Conservation (phyloP, 1,140 invertebrate genomes). For the Drosophila sechellia region DNA sequence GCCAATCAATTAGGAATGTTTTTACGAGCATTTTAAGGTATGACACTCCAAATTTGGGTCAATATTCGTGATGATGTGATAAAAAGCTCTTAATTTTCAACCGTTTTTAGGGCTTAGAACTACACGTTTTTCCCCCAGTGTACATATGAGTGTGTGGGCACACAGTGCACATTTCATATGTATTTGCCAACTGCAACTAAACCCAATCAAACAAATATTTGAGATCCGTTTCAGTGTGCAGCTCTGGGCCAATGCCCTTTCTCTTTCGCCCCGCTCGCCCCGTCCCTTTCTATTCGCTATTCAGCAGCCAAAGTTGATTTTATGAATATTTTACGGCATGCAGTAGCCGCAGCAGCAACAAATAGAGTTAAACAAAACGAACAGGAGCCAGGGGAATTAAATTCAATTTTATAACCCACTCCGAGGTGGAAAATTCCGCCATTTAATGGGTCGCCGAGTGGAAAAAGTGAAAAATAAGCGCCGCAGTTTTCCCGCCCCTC, state of each 20-base stretch:
- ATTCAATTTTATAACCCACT: constrained; percentile 50
- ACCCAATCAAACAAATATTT: constrained; percentile 73
- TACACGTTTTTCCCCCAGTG: constrained; percentile 1
- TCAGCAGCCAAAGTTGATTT: constrained; percentile 42
- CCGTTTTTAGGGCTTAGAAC: neutral
- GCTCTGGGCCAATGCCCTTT: constrained; percentile 49
- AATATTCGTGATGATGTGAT: neutral
- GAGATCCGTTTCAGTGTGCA: constrained; percentile 63
- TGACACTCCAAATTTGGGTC: neutral
- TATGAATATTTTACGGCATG: constrained; percentile 55
- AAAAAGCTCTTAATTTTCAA: neutral
- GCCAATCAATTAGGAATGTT: neutral
- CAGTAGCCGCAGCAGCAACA: constrained; percentile 41
- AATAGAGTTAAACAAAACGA: constrained; percentile 13
- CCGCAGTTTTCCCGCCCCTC: neutral
- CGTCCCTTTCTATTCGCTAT: constrained; percentile 8
- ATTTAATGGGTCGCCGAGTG: constrained; percentile 72
- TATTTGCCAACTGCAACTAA: constrained; percentile 62
- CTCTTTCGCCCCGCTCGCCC: neutral
- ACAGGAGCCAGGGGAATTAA: constrained; percentile 49
- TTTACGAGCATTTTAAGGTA: neutral
- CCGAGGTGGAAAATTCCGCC: constrained; percentile 7
- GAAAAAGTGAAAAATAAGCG: constrained; percentile 73
- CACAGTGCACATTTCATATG: constrained; percentile 15
- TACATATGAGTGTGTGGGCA: neutral